Conservation (phyloP, 92 coral and sea anemone species). For the Umimayanthus kanabou region DNA sequence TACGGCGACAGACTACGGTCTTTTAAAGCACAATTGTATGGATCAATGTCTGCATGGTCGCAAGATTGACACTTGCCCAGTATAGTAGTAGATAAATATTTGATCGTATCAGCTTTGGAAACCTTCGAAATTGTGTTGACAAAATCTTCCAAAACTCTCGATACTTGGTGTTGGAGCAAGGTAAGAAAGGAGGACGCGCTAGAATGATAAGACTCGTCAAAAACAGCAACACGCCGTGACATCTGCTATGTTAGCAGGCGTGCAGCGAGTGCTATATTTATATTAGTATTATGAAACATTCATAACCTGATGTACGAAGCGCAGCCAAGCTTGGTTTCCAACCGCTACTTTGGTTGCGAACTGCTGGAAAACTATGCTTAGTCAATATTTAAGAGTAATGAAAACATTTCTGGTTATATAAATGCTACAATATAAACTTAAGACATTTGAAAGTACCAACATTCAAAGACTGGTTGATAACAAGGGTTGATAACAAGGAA, state of each 20-base stretch:
- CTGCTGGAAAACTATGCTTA: not conserved
- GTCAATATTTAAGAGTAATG: not conserved
- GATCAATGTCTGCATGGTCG: not conserved
- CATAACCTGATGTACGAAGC: not conserved
- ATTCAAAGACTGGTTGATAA: too few species aligned
- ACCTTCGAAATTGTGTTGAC: not conserved
- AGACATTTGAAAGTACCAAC: not conserved
- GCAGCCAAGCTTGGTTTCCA: not conserved
- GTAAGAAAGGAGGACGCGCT: not conserved
- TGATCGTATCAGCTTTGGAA: not conserved
- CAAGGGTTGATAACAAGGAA: not conserved
- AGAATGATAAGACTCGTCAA: not conserved
- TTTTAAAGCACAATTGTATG: not conserved
- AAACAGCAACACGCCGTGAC: not conserved
- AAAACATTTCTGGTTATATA: not conserved
- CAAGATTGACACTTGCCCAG: not conserved
- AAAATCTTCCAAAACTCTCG: not conserved
- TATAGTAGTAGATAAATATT: constrained; percentile 2
- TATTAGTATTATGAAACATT: not conserved
- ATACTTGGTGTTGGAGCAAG: not conserved
- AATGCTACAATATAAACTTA: not conserved
- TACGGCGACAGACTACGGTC: too few species aligned
- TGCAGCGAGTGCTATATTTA: not conserved
- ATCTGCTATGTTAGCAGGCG: not conserved
- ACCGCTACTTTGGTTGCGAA: not conserved